Conservation (phyloP, 2,888 invertebrate species). For the Apamea anceps region DNA sequence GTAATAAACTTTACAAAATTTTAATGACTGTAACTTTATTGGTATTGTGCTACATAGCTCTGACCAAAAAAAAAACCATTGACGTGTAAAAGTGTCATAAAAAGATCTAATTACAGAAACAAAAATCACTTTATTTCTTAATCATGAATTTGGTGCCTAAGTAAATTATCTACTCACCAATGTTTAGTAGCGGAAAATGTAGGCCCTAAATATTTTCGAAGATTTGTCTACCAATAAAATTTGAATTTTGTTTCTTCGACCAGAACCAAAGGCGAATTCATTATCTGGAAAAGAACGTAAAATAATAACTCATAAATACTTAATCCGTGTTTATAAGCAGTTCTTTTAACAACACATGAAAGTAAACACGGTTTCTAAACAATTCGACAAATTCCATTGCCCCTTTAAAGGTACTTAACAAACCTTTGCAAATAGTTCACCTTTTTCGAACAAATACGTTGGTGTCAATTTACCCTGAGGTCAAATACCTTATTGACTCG, state of each 20-base stretch:
- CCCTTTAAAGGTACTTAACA: not conserved
- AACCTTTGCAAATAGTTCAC: constrained; percentile 27
- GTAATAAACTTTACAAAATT: no score
- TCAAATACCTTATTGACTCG: constrained; percentile 58
- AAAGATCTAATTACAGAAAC: not conserved
- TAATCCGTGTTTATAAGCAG: not conserved
- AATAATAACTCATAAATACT: not conserved
- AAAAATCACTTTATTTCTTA: not conserved
- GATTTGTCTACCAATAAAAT: not conserved
- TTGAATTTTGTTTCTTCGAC: not conserved
- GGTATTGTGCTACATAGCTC: not conserved
- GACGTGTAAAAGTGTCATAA: not conserved
- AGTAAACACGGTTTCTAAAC: not conserved
- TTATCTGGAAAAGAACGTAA: not conserved
- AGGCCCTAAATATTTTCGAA: not conserved
- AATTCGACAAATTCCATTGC: constrained; percentile 1
- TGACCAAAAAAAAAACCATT: not conserved
- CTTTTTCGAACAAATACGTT: constrained; percentile 19
- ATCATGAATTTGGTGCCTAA: not conserved
- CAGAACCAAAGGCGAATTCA: not conserved
- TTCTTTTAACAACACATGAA: not conserved
- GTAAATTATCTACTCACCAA: not conserved
- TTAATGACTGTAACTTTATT: not conserved
- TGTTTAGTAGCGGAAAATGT: not conserved
- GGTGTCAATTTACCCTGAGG: constrained; percentile 39